Evolutionary conservation across 1,140 invertebrate species (phyloP).

Genomic region (Linepithema humile): DNA sequence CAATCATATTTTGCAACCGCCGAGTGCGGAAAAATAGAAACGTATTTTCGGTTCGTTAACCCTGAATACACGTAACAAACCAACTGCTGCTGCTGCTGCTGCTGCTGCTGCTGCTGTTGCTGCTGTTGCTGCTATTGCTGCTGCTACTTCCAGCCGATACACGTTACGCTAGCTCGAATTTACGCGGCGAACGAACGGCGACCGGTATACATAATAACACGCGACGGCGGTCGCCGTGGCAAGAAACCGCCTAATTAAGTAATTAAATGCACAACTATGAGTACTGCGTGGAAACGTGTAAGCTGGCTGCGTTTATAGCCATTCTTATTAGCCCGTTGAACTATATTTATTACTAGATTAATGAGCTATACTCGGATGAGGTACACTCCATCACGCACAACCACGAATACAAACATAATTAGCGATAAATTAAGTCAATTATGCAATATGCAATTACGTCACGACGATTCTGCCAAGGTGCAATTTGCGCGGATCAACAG

Average conservation of each 20-base stretch:
- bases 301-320: background rate
- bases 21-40: slow-evolving; percentile 18
- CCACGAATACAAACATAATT: background rate
- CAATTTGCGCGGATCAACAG: background rate
- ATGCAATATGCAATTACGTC: background rate
- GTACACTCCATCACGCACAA: background rate
- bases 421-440: background rate
- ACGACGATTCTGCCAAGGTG: background rate
- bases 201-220: slow-evolving; percentile 49
- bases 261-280: slow-evolving; percentile 52
- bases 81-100: background rate
- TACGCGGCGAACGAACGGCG: slow-evolving; percentile 28
- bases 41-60: slow-evolving; percentile 53
- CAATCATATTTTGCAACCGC: slow-evolving; percentile 26
- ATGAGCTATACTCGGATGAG: background rate
- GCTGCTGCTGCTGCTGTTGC: background rate
- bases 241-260: slow-evolving; percentile 62
- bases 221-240: background rate
- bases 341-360: background rate
- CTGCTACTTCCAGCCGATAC: slow-evolving; percentile 25
- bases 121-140: background rate
- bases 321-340: background rate
- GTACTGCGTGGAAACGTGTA: background rate
- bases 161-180: slow-evolving; percentile 32
- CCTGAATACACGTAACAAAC: slow-evolving; percentile 62